phyloP scores from a whole-genome alignment of 2,797 vertebrate genomes.

The Clarias platycephalus region DNA sequence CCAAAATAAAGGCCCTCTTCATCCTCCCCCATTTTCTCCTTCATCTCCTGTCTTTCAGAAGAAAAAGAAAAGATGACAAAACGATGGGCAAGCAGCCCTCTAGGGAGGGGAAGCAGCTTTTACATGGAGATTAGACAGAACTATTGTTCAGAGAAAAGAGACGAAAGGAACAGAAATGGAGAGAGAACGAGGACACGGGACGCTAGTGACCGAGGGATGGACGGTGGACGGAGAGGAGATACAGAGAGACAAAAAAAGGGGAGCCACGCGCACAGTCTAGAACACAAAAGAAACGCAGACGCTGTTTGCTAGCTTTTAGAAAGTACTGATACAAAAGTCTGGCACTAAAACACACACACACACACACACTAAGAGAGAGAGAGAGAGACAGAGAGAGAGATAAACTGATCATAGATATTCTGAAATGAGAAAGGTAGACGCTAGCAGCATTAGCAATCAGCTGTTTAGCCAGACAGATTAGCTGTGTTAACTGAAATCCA shows the following conservation, averaged over 20 bases:
- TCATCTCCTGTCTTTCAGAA: constrained; percentile 38
- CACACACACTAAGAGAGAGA: background rate
- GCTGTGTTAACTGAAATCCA: background rate
- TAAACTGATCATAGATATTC: background rate
- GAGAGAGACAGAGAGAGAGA: constrained; percentile 8
- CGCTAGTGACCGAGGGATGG: constrained; percentile 12
- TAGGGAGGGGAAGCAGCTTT: constrained; percentile 89
- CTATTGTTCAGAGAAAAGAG: constrained; percentile 40
- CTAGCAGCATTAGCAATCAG: background rate
- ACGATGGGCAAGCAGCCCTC: constrained; percentile 40
- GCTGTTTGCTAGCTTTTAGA: background rate
- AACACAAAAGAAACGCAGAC: constrained; percentile 6
- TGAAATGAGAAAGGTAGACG: background rate
- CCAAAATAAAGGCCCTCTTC: constrained; percentile 3
- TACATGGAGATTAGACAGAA: constrained; percentile 88
- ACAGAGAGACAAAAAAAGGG: background rate
- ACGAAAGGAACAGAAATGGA: background rate
- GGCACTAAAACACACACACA: background rate
- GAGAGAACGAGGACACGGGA: background rate
- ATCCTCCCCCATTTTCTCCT: constrained; percentile 33
- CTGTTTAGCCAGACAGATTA: background rate
- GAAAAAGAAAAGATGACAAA: constrained; percentile 41
- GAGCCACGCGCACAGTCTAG: background rate
- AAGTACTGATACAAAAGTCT: constrained; percentile 16
- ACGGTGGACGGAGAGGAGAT: background rate